Percentiles rank a stretch among this genome's conserved stretches.
Evolutionary conservation across 1,140 invertebrate genomes (phyloP).

Genomic region (Pemphigus obesinymphae): DNA sequence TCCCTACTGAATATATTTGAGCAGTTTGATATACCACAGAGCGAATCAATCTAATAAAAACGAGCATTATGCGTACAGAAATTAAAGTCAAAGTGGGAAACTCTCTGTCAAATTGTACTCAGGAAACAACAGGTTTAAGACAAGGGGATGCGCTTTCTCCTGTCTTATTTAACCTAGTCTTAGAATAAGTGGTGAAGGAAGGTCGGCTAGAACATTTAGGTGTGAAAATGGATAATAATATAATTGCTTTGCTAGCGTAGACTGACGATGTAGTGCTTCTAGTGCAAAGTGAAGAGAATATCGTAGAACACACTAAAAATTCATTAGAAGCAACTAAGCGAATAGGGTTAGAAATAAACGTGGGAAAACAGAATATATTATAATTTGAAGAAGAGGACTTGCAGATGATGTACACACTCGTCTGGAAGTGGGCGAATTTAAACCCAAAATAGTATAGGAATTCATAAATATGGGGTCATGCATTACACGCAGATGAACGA

Average conservation of each 20-base stretch:
- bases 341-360: not conserved
- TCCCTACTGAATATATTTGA: too few relatives aligned
- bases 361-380: not conserved
- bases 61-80: too few relatives aligned
- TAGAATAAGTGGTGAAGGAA: not conserved
- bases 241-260: too few relatives aligned
- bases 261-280: not conserved
- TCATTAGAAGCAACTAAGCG: not conserved
- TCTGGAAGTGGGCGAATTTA: not conserved
- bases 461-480: not conserved
- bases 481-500: not conserved
- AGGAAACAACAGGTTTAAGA: not conserved
- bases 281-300: not conserved
- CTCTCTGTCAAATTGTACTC: not conserved
- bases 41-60: too few relatives aligned
- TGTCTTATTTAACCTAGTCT: not conserved
- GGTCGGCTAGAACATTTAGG: too few relatives aligned
- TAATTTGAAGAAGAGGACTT: not conserved
- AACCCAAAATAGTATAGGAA: not conserved
- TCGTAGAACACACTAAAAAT: not conserved
- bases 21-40: too few relatives aligned
- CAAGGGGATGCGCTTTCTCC: not conserved
- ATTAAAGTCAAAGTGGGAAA: too few relatives aligned
- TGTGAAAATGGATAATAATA: too few relatives aligned
- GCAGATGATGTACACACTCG: not conserved